These are phyloP conservation scores for Centruroides vittatus DNA, from an alignment of 1,140 invertebrate species.

Conservation along the genomic window DNA sequence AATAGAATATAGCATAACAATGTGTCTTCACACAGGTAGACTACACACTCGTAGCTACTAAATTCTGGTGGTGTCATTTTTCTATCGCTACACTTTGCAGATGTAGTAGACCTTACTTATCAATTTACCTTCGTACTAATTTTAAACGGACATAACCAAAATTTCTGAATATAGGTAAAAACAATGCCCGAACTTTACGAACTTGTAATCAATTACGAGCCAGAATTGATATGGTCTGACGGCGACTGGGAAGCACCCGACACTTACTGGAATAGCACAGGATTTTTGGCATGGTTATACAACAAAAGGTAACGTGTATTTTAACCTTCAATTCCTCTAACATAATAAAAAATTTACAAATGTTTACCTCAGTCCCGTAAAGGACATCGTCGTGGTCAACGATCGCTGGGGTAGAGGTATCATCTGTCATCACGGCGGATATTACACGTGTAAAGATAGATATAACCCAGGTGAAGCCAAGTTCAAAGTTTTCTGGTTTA, in stretches of 20 bases:
- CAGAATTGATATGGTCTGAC: constrained; percentile 74
- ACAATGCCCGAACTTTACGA: constrained; percentile 34
- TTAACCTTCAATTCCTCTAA: constrained; percentile 16
- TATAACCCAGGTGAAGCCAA: constrained; percentile 32
- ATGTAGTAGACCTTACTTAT: too few species aligned
- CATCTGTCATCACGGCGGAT: constrained; percentile 38
- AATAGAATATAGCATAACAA: too few species aligned
- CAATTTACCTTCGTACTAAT: constrained; percentile 18
- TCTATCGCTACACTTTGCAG: too few species aligned
- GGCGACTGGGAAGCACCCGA: constrained; percentile 60
- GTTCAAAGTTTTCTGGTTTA: too few species aligned
- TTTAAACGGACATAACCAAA: not conserved
- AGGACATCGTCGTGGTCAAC: constrained; percentile 38
- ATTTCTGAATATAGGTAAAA: constrained; percentile 10
- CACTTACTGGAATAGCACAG: constrained; percentile 49
- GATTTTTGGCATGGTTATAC: constrained; percentile 75
- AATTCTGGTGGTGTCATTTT: too few species aligned
- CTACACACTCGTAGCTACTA: too few species aligned
- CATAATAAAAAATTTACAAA: not conserved
- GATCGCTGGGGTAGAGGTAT: constrained; percentile 38
- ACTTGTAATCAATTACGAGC: constrained; percentile 54
- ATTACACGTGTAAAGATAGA: constrained; percentile 34
- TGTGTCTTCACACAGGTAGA: too few species aligned
- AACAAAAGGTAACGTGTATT: constrained; percentile 50
- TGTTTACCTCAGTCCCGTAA: constrained; percentile 30